Percentiles rank a stretch among this genome's conserved stretches.
These are phyloP conservation scores for Enteromius viviparus DNA, from an alignment of 2,797 vertebrate genomes.

Conservation along the genomic window DNA sequence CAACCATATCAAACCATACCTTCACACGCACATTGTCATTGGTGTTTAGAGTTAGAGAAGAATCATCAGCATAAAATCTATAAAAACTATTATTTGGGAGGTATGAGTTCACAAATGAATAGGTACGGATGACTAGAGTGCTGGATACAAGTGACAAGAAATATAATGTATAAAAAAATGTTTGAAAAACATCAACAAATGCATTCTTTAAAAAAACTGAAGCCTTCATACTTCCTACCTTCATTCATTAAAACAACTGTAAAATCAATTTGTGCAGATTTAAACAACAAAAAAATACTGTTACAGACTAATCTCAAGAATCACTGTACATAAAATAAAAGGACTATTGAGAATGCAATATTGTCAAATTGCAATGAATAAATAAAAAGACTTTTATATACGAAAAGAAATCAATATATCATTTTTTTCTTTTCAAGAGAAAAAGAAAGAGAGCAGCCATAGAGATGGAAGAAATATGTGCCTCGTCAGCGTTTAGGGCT, in stretches of 20 bases:
- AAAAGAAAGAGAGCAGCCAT: conserved; percentile 33
- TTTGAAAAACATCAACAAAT: not conserved
- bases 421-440: not conserved
- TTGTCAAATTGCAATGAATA: not conserved
- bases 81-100: conserved; percentile 13
- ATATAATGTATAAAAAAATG: not conserved
- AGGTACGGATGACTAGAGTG: conserved; percentile 10
- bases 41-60: not conserved
- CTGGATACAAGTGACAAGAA: not conserved
- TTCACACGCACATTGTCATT: not conserved
- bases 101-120: conserved; percentile 24
- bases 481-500: conserved; percentile 62
- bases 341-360: not conserved
- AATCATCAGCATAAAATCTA: conserved; percentile 31
- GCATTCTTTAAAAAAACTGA: not conserved
- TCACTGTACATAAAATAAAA: not conserved
- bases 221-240: not conserved
- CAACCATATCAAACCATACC: not conserved
- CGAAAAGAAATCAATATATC: not conserved
- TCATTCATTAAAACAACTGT: not conserved
- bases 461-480: conserved; percentile 17
- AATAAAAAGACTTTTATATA: not conserved
- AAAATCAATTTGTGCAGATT: not conserved
- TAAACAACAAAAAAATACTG: not conserved
- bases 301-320: not conserved